Percentiles rank a stretch among this genome's conserved stretches.
Evolutionary conservation across 2,888 invertebrate species (phyloP).

Genomic region (Sphinx pinastri): DNA sequence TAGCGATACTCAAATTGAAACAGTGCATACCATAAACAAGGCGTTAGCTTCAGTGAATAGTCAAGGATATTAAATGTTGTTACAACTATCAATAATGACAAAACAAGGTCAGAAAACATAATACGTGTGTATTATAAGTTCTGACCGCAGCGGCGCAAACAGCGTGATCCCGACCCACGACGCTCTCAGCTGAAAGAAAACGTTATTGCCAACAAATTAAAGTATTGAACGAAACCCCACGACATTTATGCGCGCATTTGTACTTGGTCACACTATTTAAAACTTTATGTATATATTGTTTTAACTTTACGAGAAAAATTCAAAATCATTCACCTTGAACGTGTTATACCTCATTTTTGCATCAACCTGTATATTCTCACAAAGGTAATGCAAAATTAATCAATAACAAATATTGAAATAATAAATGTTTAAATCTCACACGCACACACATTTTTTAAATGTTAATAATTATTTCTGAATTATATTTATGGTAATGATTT

Average conservation of each 20-base stretch:
- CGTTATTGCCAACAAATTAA: constrained; percentile 61
- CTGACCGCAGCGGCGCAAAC: constrained; percentile 66
- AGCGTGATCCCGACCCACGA: constrained; percentile 53
- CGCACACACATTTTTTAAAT: too few species aligned
- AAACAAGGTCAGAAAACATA: constrained; percentile 72
- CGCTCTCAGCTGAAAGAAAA: constrained; percentile 78
- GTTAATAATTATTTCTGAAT: too few species aligned
- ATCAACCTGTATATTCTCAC: too few species aligned
- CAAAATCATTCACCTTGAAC: too few species aligned
- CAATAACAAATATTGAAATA: too few species aligned
- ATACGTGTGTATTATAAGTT: constrained; percentile 76
- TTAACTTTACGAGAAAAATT: too few species aligned
- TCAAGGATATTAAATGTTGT: constrained; percentile 48
- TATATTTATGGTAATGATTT: too few species aligned
- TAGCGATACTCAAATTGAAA: too few species aligned
- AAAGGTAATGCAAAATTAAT: too few species aligned
- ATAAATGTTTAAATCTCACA: too few species aligned
- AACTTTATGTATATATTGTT: too few species aligned
- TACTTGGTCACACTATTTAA: background rate
- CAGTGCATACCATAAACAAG: background rate
- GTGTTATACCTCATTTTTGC: background rate
- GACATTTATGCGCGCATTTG: constrained; percentile 31
- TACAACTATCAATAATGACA: constrained; percentile 60
- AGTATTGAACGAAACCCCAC: constrained; percentile 69
- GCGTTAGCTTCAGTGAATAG: background rate